Evolutionary conservation across 2,888 invertebrate species (phyloP).

Genomic region (Pheosia tremula): DNA sequence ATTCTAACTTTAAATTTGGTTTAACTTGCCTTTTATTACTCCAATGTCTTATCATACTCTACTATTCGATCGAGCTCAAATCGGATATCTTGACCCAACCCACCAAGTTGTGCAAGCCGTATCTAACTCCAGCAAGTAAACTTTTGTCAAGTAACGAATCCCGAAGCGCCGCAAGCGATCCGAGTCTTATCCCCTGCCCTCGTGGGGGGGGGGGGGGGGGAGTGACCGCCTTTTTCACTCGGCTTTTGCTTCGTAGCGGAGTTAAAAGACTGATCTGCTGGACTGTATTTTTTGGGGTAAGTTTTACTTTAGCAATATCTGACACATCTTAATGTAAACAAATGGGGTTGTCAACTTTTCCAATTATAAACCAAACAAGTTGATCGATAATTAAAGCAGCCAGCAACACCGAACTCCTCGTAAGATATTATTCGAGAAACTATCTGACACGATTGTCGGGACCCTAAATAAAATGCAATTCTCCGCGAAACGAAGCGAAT

Average conservation of each 20-base stretch:
- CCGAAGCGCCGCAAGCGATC: not conserved
- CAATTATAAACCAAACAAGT: no score
- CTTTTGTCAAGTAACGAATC: not conserved
- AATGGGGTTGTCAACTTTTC: no score
- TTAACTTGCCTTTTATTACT: no score
- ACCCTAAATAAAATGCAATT: no score
- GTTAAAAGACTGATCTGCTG: not conserved
- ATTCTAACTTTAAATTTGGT: no score
- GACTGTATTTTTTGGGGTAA: not conserved
- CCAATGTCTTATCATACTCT: not conserved
- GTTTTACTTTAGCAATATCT: no score
- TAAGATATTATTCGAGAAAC: no score
- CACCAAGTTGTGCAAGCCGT: not conserved
- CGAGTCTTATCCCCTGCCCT: not conserved
- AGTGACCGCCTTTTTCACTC: not conserved
- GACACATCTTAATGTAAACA: no score
- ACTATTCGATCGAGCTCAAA: not conserved
- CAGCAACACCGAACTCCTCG: no score
- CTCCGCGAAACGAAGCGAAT: no score
- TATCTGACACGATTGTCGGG: no score
- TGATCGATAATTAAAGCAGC: no score
- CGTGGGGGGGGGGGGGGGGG: not conserved
- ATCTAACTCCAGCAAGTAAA: not conserved
- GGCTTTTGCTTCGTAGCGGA: not conserved
- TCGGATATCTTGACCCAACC: constrained; percentile 1